phyloP scores from a whole-genome alignment of 2,797 vertebrate species.

The Pseudocheirus occidentalis region DNA sequence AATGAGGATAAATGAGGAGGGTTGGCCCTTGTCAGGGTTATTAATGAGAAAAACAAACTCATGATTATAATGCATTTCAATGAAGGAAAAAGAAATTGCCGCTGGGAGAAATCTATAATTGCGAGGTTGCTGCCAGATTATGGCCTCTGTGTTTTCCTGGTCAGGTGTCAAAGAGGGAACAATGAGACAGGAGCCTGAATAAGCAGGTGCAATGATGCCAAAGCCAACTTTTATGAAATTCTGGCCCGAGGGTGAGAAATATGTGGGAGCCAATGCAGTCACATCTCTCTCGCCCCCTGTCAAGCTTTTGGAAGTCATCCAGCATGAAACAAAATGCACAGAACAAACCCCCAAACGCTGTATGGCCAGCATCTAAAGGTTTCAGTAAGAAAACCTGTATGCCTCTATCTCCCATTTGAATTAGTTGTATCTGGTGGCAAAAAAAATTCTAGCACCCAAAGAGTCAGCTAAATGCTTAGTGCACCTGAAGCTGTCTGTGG shows the following conservation, averaged over 20 bases:
- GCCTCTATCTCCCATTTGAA: slow-evolving; percentile 3
- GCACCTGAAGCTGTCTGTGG: not conserved
- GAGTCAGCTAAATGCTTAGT: slow-evolving; percentile 23
- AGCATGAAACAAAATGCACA: not conserved
- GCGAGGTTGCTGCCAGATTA: slow-evolving; percentile 9
- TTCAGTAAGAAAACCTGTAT: slow-evolving; percentile 38
- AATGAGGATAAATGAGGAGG: slow-evolving; percentile 67
- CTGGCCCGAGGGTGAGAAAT: not conserved
- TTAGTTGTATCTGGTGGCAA: slow-evolving; percentile 22
- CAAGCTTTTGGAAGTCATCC: not conserved
- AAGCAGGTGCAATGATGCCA: not conserved
- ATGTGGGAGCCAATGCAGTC: not conserved
- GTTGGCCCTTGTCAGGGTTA: slow-evolving; percentile 56
- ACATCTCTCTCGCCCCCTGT: not conserved
- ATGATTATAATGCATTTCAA: slow-evolving; percentile 56
- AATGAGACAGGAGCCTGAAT: slow-evolving; percentile 25
- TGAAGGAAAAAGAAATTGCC: slow-evolving; percentile 53
- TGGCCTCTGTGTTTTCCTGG: slow-evolving; percentile 32
- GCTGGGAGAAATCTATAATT: slow-evolving; percentile 44
- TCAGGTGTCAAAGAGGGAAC: slow-evolving; percentile 38
- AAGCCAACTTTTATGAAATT: not conserved
- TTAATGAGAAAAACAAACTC: slow-evolving; percentile 58
- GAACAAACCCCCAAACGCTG: not conserved
- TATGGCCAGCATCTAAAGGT: slow-evolving; percentile 9
- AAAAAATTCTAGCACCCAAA: slow-evolving; percentile 16